phyloP scores from a whole-genome alignment of 2,888 invertebrate genomes.

The Pterobdella sp. region DNA sequence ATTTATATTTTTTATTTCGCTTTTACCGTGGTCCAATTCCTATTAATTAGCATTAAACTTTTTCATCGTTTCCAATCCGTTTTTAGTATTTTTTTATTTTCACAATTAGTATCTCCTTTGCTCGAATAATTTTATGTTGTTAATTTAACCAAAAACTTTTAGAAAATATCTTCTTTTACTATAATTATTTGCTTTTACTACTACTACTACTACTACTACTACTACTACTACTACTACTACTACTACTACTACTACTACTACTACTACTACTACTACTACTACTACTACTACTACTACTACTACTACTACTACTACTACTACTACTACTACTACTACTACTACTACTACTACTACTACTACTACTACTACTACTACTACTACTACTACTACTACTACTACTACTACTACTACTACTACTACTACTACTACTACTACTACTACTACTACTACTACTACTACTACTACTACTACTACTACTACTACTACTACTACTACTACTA shows the following conservation, averaged over 20 bases:
- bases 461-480: conserved; percentile 11
- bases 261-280: conserved; percentile 11
- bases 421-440: conserved; percentile 11
- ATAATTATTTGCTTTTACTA: too few species aligned
- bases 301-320: conserved; percentile 11
- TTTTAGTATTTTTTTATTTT: too few species aligned
- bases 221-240: conserved; percentile 11
- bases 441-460: conserved; percentile 7
- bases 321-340: conserved; percentile 11
- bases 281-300: conserved; percentile 11
- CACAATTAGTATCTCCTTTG: too few species aligned
- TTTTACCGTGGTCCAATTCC: too few species aligned
- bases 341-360: conserved; percentile 11
- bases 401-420: conserved; percentile 11
- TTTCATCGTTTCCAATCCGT: too few species aligned
- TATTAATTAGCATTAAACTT: too few species aligned
- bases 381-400: conserved; percentile 11
- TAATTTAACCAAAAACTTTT: too few species aligned
- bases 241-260: conserved; percentile 11
- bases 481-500: conserved; percentile 1
- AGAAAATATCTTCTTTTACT: not conserved
- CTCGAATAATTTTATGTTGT: too few species aligned
- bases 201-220: conserved; percentile 11
- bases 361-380: conserved; percentile 11
- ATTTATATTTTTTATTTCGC: too few species aligned